Conservation (phyloP, 2,888 invertebrate species). For the Acutogordius australiensis region DNA sequence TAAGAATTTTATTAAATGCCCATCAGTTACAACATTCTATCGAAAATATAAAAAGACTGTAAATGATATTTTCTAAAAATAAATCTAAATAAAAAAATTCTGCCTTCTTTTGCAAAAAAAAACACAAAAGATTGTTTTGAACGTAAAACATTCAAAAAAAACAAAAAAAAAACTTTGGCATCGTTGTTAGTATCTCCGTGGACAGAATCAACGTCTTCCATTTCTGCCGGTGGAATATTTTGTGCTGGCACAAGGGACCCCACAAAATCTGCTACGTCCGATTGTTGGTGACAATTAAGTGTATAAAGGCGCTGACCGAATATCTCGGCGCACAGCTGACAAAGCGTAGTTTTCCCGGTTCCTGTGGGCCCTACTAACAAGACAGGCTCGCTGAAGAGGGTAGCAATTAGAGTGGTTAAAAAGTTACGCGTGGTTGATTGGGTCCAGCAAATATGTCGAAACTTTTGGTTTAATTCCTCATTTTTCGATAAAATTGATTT, state of each 20-base stretch:
- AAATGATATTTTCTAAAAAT: no score
- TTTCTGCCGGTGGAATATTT: no score
- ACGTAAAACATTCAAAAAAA: no score
- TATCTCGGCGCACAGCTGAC: constrained; percentile 51
- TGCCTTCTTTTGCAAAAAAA: no score
- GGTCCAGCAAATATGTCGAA: constrained; percentile 40
- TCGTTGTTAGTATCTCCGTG: no score
- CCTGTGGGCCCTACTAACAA: constrained; percentile 81
- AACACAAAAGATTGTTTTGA: no score
- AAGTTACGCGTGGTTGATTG: constrained; percentile 45
- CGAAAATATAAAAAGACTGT: no score
- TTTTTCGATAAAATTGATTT: neutral
- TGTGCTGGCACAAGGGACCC: no score
- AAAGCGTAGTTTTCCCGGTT: constrained; percentile 77
- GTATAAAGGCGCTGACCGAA: constrained; percentile 43
- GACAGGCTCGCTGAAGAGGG: constrained; percentile 67
- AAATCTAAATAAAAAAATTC: no score
- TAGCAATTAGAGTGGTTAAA: constrained; percentile 38
- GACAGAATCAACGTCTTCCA: constrained; percentile 4
- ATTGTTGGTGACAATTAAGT: constrained; percentile 92
- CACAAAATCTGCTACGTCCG: constrained; percentile 84
- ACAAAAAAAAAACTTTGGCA: no score
- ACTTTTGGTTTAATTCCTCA: neutral
- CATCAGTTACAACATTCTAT: no score
- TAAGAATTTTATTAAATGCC: no score